Conservation (phyloP, 1,140 invertebrate species). For the Grapholita molesta region DNA sequence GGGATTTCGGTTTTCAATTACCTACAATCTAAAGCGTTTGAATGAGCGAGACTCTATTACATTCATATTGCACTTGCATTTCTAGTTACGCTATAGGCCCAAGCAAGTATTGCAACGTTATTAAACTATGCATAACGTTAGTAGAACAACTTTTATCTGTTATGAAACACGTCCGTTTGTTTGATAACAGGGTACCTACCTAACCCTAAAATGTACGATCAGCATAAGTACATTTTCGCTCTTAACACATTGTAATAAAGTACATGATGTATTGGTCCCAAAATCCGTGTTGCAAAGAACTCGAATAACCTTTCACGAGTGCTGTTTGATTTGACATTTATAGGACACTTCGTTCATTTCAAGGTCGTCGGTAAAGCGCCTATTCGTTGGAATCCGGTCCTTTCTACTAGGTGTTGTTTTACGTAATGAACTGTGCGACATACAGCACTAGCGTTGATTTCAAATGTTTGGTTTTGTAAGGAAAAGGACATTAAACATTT, state of each 20-base stretch:
- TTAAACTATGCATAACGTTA: not conserved
- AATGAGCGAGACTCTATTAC: too few relatives aligned
- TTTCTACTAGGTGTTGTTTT: not conserved
- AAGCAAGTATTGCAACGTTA: too few relatives aligned
- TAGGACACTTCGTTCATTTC: slow-evolving; percentile 3
- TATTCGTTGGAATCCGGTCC: slow-evolving; percentile 5
- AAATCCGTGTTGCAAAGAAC: slow-evolving; percentile 17
- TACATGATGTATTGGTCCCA: slow-evolving; percentile 6
- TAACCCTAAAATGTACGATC: not conserved
- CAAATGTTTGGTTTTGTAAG: too few relatives aligned
- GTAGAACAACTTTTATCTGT: slow-evolving; percentile 13
- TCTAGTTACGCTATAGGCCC: too few relatives aligned
- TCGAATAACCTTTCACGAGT: slow-evolving; percentile 6
- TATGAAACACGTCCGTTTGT: slow-evolving; percentile 12
- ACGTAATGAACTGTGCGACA: not conserved
- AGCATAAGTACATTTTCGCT: not conserved
- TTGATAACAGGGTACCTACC: not conserved
- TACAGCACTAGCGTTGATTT: not conserved
- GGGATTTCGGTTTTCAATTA: too few relatives aligned
- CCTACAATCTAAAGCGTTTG: too few relatives aligned
- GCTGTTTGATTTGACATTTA: slow-evolving; percentile 14
- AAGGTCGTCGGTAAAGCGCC: slow-evolving; percentile 3
- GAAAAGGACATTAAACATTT: too few relatives aligned
- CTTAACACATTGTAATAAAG: not conserved
- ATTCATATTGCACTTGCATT: too few relatives aligned